Conservation (phyloP, 2,797 vertebrate species). For the Lacerta viridis region DNA sequence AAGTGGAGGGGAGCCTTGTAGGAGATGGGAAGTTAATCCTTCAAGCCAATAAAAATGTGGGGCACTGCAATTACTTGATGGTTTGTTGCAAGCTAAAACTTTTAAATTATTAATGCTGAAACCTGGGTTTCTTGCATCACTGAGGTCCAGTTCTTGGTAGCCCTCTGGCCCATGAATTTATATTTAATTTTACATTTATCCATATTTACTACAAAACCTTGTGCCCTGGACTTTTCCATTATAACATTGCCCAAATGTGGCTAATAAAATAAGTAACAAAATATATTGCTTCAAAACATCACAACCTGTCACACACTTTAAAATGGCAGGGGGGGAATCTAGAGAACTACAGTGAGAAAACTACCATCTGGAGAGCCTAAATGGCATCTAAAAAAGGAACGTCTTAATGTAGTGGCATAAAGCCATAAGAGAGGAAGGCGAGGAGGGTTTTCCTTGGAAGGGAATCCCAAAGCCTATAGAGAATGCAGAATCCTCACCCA, state of each 20-base stretch:
- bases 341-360: not conserved
- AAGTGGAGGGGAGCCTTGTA: not conserved
- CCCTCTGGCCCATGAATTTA: not conserved
- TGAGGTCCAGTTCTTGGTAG: not conserved
- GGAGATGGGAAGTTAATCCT: not conserved
- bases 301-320: not conserved
- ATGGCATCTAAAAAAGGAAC: not conserved
- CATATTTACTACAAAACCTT: no score
- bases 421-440: not conserved
- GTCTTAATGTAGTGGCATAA: not conserved
- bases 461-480: not conserved
- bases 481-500: not conserved
- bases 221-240: no score
- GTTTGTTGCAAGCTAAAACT: not conserved
- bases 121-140: not conserved
- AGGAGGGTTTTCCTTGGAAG: not conserved
- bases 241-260: no score
- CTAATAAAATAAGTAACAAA: not conserved
- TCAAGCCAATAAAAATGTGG: slow-evolving; percentile 13
- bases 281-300: not conserved
- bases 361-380: not conserved
- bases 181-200: not conserved
- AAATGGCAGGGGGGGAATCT: not conserved
- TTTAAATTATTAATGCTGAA: slow-evolving; percentile 8
- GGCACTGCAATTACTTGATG: not conserved